Evolutionary conservation across 1,140 invertebrate genomes (phyloP).

Genomic region (Caerostris darwini): DNA sequence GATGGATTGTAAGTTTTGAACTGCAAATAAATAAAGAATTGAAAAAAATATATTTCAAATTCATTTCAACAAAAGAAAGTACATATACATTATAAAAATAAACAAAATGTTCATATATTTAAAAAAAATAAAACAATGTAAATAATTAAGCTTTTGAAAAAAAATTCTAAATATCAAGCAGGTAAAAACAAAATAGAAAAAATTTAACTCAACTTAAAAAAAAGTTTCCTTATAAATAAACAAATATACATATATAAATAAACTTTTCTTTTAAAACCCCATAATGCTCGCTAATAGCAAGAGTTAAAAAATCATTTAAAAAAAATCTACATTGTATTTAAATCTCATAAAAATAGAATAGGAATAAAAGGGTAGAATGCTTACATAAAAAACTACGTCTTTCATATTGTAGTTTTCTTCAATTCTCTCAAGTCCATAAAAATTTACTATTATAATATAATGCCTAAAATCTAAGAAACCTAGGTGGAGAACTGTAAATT

Average conservation of each 20-base stretch:
- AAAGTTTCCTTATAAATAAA: no score
- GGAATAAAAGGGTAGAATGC: conserved; percentile 81
- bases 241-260: no score
- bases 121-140: background rate
- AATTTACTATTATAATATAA: conserved; percentile 92
- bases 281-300: no score
- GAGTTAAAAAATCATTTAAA: background rate
- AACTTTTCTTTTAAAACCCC: no score
- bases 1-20: conserved; percentile 97
- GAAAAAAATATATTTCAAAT: background rate
- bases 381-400: conserved; percentile 94
- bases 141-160: background rate
- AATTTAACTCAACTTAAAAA: no score
- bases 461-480: conserved; percentile 93
- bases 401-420: conserved; percentile 92
- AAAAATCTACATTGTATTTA: background rate
- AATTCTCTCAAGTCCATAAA: conserved; percentile 92
- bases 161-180: background rate
- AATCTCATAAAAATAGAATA: background rate
- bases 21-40: conserved; percentile 82
- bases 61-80: no score
- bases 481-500: conserved; percentile 93
- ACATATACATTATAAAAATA: no score
- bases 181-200: background rate
- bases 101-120: conserved; percentile 46